Conservation (phyloP, 2,797 vertebrate genomes). For the Sebastolobus altivelis region DNA sequence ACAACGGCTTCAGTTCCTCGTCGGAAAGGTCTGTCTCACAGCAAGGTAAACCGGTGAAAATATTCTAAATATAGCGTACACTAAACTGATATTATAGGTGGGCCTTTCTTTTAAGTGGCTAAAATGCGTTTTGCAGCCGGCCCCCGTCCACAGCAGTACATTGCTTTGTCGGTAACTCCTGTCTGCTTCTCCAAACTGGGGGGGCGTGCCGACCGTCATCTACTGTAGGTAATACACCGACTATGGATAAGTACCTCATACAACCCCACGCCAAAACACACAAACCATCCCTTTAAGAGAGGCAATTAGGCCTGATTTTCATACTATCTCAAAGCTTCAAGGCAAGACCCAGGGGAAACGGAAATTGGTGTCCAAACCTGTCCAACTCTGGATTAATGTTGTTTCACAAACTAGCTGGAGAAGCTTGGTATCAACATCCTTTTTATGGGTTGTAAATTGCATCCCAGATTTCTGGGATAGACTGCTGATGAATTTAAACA, state of each 20-base stretch:
- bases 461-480: slow-evolving; percentile 31
- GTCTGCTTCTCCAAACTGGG: background rate
- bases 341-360: slow-evolving; percentile 1
- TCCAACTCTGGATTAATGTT: slow-evolving; percentile 27
- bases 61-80: too few relatives aligned
- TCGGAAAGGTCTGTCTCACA: too few relatives aligned
- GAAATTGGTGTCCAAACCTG: slow-evolving; percentile 16
- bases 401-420: background rate
- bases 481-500: slow-evolving; percentile 39
- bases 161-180: background rate
- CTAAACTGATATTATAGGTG: too few relatives aligned
- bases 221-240: background rate
- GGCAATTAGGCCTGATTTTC: slow-evolving; percentile 55
- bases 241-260: background rate
- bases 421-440: slow-evolving; percentile 25
- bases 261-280: background rate
- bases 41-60: too few relatives aligned
- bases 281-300: slow-evolving; percentile 7
- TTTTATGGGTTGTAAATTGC: slow-evolving; percentile 32
- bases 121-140: too few relatives aligned
- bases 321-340: slow-evolving; percentile 30
- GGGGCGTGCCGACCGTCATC: background rate
- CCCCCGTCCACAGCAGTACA: too few relatives aligned
- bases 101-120: too few relatives aligned
- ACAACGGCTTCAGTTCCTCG: too few relatives aligned